A percentile compares a stretch with the other conserved stretches of the same genome.
These are phyloP conservation scores for Tetanocera ferruginea DNA, from an alignment of 2,888 invertebrate genomes.

Conservation along the genomic window DNA sequence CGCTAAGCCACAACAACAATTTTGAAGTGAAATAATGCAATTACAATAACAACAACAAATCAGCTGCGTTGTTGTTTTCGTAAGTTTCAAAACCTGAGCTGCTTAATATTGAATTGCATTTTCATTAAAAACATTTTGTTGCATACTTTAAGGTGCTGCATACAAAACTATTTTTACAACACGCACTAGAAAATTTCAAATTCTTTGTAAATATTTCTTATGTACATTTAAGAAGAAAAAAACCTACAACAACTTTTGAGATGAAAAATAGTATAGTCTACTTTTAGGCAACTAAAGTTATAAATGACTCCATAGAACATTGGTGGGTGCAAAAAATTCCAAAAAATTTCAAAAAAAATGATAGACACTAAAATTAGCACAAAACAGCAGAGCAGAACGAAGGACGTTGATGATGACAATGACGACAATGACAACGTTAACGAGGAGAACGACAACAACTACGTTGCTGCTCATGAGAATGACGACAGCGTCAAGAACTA, in stretches of 20 bases:
- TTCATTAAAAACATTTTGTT: neutral
- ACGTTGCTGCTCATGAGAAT: neutral
- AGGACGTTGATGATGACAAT: neutral
- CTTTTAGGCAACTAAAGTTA: too few relatives aligned
- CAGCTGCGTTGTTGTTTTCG: neutral
- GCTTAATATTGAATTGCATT: neutral
- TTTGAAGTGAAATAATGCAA: slow-evolving; percentile 31
- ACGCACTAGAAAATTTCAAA: neutral
- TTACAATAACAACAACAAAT: slow-evolving; percentile 38
- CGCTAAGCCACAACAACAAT: slow-evolving; percentile 24
- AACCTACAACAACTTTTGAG: too few relatives aligned
- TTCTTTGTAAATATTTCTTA: too few relatives aligned
- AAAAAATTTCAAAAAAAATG: neutral
- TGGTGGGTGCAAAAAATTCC: too few relatives aligned
- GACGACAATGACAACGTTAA: neutral
- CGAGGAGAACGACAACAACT: neutral
- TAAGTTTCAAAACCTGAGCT: neutral
- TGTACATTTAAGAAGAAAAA: too few relatives aligned
- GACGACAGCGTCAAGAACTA: too few relatives aligned
- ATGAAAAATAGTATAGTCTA: too few relatives aligned
- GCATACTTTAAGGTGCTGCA: neutral
- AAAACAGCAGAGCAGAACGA: neutral
- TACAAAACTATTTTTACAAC: neutral
- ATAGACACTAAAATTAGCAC: neutral
- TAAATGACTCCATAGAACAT: too few relatives aligned